Evolutionary conservation across 1,140 invertebrate genomes (phyloP).

Genomic region (Dolichoris vasculosae): DNA sequence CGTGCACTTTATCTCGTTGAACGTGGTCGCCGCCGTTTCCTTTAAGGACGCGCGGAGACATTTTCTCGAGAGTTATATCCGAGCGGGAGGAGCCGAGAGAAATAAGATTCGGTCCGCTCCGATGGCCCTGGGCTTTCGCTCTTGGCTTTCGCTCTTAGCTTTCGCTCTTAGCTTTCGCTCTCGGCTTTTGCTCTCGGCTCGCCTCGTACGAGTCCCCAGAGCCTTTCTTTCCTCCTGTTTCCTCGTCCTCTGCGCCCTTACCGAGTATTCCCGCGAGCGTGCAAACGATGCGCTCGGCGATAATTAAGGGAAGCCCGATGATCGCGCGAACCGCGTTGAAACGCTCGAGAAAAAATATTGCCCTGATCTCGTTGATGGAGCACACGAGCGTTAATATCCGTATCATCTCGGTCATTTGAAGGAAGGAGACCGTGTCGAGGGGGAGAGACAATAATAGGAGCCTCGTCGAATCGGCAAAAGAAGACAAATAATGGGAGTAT

Average conservation of each 20-base stretch:
- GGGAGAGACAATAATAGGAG: too few relatives aligned
- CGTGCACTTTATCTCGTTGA: background rate
- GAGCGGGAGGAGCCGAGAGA: background rate
- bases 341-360: background rate
- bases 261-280: slow-evolving; percentile 24
- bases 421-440: background rate
- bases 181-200: slow-evolving; percentile 1
- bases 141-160: too few relatives aligned
- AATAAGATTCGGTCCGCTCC: background rate
- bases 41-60: background rate
- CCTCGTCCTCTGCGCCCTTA: background rate
- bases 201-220: background rate
- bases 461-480: too few relatives aligned
- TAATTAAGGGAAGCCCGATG: slow-evolving; percentile 45
- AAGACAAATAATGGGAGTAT: background rate
- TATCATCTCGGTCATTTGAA: slow-evolving; percentile 41
- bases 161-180: too few relatives aligned
- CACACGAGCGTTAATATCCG: slow-evolving; percentile 25
- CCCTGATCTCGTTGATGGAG: background rate
- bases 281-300: slow-evolving; percentile 12
- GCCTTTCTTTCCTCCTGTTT: background rate
- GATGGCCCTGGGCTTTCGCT: background rate
- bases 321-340: background rate
- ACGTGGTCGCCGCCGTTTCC: background rate
- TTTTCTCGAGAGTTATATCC: background rate